Conservation (phyloP, 2,113 vertebrate genomes). For the Cardinalis cardinalis region DNA sequence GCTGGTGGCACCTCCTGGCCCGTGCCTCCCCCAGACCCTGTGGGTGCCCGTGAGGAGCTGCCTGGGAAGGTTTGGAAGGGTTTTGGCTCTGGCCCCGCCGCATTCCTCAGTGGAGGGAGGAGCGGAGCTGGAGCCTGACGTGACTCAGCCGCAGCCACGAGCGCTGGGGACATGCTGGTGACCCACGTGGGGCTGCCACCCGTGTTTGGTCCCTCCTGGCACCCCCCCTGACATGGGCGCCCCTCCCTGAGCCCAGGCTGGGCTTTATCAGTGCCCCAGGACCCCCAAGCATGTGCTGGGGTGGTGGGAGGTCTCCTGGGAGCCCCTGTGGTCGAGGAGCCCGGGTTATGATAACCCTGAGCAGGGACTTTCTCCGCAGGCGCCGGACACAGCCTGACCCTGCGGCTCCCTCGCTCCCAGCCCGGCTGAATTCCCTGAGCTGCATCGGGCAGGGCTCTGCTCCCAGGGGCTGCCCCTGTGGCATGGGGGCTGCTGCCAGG, state of each 20-base stretch:
- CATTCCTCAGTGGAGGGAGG: not conserved
- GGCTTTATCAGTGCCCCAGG: not conserved
- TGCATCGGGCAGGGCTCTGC: fast-evolving
- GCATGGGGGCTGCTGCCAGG: fast-evolving
- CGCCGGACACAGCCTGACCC: not conserved
- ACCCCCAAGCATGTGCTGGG: fast-evolving
- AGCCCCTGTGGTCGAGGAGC: not conserved
- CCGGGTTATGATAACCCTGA: not conserved
- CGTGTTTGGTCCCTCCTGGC: not conserved
- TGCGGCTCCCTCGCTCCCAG: not conserved
- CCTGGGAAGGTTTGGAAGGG: not conserved
- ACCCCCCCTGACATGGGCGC: fast-evolving
- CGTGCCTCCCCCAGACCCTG: fast-evolving
- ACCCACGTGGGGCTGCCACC: not conserved
- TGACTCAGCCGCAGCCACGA: not conserved
- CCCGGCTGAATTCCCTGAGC: not conserved
- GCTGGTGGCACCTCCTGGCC: not conserved
- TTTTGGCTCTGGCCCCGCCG: not conserved
- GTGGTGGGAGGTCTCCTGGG: not conserved
- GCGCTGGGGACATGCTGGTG: not conserved
- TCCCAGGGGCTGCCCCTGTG: not conserved
- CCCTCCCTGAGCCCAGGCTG: not conserved
- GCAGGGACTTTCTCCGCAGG: not conserved
- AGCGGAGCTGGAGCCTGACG: not conserved
- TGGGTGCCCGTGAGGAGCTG: not conserved